Evolutionary conservation across 1,140 invertebrate species (phyloP).

Genomic region (Microplitis mediator): DNA sequence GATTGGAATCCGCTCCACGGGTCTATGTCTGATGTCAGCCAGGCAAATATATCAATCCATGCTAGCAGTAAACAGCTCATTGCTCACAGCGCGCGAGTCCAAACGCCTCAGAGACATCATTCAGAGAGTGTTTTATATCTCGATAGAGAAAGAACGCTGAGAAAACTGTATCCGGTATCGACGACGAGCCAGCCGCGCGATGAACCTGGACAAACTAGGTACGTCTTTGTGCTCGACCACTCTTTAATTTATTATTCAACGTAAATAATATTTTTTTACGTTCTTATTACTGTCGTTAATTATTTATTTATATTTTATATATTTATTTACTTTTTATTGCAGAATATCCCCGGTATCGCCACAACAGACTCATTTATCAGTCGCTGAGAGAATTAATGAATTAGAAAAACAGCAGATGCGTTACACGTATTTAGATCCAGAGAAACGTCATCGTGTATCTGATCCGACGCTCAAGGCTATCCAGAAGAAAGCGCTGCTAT

Average conservation of each 20-base stretch:
- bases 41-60: conserved; percentile 40
- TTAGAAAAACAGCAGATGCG: conserved; percentile 70
- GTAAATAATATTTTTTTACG: too few relatives aligned
- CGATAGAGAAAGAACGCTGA: conserved; percentile 55
- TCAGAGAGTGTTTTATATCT: conserved; percentile 80
- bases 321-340: conserved; percentile 29
- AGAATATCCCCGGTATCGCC: conserved; percentile 53
- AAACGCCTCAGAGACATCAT: conserved; percentile 80
- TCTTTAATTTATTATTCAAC: too few relatives aligned
- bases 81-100: conserved; percentile 79
- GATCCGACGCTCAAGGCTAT: conserved; percentile 84
- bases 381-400: conserved; percentile 78
- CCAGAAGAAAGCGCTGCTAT: conserved; percentile 84
- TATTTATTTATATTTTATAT: neutral
- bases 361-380: conserved; percentile 66
- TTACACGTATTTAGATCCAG: conserved; percentile 76
- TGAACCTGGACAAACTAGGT: conserved; percentile 37
- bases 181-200: conserved; percentile 49
- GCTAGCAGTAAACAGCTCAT: conserved; percentile 69
- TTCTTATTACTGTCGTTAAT: too few relatives aligned
- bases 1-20: conserved; percentile 49
- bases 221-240: neutral
- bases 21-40: conserved; percentile 51
- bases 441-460: conserved; percentile 75
- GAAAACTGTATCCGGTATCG: conserved; percentile 54